Conservation (phyloP, 1,140 invertebrate species). For the Caenorhabditis brenneri region DNA sequence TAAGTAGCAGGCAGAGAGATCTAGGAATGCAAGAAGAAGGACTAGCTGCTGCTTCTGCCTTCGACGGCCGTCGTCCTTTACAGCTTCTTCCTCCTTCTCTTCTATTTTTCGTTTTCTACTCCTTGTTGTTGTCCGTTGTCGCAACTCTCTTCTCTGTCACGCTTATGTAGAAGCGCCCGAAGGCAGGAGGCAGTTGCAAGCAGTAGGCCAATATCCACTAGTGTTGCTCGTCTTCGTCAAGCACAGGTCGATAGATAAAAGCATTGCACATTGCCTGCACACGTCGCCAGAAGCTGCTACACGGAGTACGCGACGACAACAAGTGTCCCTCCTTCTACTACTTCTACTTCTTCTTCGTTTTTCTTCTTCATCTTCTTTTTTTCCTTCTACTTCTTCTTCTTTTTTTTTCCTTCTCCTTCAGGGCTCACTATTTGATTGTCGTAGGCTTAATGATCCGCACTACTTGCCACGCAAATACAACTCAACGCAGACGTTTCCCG, state of each 20-base stretch:
- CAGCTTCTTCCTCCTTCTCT: not conserved
- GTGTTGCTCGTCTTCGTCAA: slow-evolving; percentile 20
- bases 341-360: not conserved
- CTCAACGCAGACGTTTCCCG: slow-evolving; percentile 25
- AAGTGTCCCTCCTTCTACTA: slow-evolving; percentile 28
- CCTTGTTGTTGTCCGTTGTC: not conserved
- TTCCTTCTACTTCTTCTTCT: not conserved
- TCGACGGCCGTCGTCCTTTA: not conserved
- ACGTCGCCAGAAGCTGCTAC: slow-evolving; percentile 3
- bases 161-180: slow-evolving; percentile 19
- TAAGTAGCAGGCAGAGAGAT: not conserved
- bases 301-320: slow-evolving; percentile 18
- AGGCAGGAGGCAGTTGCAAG: slow-evolving; percentile 29
- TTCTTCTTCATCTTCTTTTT: not conserved
- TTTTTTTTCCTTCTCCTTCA: not conserved
- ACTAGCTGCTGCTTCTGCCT: slow-evolving; percentile 33
- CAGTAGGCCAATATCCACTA: slow-evolving; percentile 23
- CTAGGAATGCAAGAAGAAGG: not conserved
- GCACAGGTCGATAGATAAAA: slow-evolving; percentile 42
- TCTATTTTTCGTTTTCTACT: not conserved
- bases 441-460: slow-evolving; percentile 41
- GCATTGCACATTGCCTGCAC: slow-evolving; percentile 19
- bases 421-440: slow-evolving; percentile 42
- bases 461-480: slow-evolving; percentile 31
- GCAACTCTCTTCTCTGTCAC: not conserved